phyloP scores from a whole-genome alignment of 92 coral and sea anemone species.

The Paramuricea clavata region DNA sequence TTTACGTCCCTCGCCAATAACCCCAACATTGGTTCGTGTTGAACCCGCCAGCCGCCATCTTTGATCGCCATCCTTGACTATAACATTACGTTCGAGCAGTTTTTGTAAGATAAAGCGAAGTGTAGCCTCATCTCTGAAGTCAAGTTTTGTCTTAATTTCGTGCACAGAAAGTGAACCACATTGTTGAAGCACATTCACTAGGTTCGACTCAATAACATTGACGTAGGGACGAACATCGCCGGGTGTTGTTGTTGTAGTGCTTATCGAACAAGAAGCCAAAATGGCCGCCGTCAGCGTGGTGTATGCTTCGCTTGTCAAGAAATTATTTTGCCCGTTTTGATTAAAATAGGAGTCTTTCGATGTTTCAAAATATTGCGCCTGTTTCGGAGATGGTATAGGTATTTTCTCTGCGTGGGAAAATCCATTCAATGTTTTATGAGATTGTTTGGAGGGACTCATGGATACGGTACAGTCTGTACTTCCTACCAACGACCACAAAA shows the following conservation, averaged over 20 bases:
- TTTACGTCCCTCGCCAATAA: constrained; percentile 41
- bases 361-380: background rate
- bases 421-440: background rate
- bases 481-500: constrained; percentile 11
- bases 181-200: constrained; percentile 32
- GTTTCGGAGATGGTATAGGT: background rate
- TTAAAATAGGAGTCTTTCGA: constrained; percentile 24
- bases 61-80: constrained; percentile 19
- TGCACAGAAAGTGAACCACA: background rate
- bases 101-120: background rate
- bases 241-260: constrained; percentile 8
- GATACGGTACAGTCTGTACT: background rate
- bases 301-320: constrained; percentile 1
- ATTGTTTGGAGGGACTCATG: background rate
- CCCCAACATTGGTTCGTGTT: constrained; percentile 7
- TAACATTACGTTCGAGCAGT: background rate
- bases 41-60: constrained; percentile 50
- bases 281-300: constrained; percentile 36
- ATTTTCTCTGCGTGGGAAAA: background rate
- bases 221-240: background rate
- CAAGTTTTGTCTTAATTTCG: constrained; percentile 12
- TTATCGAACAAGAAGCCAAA: constrained; percentile 15
- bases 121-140: constrained; percentile 3
- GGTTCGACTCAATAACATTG: constrained; percentile 24
- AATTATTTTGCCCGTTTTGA: background rate